Base-by-base conservation (phyloP, 1,140 invertebrate species). In the Calosoma granatense region DNA sequence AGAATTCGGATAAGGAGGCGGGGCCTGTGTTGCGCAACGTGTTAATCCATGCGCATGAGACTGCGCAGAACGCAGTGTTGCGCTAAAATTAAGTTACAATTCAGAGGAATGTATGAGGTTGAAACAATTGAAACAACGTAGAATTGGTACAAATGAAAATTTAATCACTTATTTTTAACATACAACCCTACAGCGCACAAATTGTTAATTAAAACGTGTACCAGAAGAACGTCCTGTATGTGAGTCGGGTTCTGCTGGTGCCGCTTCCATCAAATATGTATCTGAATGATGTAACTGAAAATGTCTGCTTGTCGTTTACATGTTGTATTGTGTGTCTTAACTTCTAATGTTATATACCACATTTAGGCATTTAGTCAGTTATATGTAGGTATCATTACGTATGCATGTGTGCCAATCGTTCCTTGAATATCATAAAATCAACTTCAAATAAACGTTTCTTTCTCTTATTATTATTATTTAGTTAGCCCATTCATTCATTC, bases 91-190 rank as follows among this genome's bases (percentile, higher is more conserved):
- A n/a, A n/a, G n/a, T n/a, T n/a, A n/a, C n/a, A n/a, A n/a, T n/a
- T n/a, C n/a, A n/a, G n/a, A n/a, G n/a, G n/a, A n/a, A n/a, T n/a
- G n/a, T n/a, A n/a, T n/a, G n/a, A n/a, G n/a, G n/a, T n/a, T n/a
- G n/a, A n/a, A n/a, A n/a, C n/a, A n/a, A n/a, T n/a, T n/a, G n/a
- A 47, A 47, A 47, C 9, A 47, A 6, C 41, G 9, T 9, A 47
- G 9, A 12, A 47, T 47, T 47, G 41, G 41, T 47, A 47, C 41
- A 47, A 47, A 47, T 47, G 41, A 47, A 47, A 47, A 47, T 47
- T 47, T 47, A 47, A 47, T 47, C 41, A 47, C 41, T 47, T 47
- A 47, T 47, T n/a, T n/a, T 11, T 47, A 47, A 47, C 41, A 47
- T 47, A 47, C 41, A 47, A 47, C 41, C 41, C 41, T 47, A 47